Evolutionary conservation across 2,113 vertebrate genomes (phyloP).

Genomic region (Microtus ochrogaster): DNA sequence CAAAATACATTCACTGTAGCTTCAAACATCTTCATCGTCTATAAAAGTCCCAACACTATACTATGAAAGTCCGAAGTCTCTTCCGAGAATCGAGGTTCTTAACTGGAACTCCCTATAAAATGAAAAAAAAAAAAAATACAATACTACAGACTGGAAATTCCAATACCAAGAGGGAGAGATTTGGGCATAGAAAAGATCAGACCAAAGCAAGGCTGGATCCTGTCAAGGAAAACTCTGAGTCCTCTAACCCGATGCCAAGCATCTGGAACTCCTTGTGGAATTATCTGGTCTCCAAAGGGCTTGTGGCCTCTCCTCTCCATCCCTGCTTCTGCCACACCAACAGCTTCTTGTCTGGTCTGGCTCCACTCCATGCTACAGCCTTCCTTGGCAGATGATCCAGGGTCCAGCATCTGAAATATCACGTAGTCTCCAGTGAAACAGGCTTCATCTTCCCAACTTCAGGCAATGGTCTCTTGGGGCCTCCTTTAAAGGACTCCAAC

Average conservation of each 20-base stretch:
- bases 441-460: neutral
- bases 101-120: neutral
- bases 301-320: neutral
- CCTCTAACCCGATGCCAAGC: neutral
- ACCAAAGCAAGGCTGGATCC: neutral
- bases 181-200: neutral
- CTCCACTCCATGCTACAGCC: neutral
- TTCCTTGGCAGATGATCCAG: neutral
- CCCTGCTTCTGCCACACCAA: neutral
- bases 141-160: neutral
- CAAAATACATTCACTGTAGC: neutral
- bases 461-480: neutral
- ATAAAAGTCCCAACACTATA: neutral
- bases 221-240: neutral
- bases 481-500: neutral
- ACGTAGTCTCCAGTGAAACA: neutral
- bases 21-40: neutral
- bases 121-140: neutral
- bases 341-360: neutral
- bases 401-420: neutral
- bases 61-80: neutral
- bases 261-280: neutral
- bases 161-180: neutral
- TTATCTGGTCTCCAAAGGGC: neutral
- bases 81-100: neutral